Percentiles rank a stretch among this genome's conserved stretches.
These are phyloP conservation scores for Dolichallabes microphthalmus DNA, from an alignment of 2,113 vertebrate genomes.

Conservation along the genomic window DNA sequence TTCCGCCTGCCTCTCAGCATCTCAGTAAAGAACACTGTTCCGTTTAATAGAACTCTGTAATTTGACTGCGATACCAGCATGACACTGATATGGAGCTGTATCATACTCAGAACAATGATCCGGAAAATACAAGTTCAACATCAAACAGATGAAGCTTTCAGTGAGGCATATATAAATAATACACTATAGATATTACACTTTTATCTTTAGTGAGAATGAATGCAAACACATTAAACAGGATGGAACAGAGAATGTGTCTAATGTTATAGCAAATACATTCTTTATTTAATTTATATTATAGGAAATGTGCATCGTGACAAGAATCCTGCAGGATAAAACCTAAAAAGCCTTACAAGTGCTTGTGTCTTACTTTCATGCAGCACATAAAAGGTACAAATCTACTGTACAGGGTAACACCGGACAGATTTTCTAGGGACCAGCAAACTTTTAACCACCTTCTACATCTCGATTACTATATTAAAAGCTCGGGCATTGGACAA, in stretches of 20 bases:
- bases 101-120: slow-evolving; percentile 1
- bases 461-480: not conserved
- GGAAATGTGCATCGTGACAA: not conserved
- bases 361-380: not conserved
- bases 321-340: not conserved
- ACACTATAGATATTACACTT: not conserved
- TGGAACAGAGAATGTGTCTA: not conserved
- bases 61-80: not conserved
- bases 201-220: not conserved
- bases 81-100: not conserved
- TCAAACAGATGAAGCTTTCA: not conserved
- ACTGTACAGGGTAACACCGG: not conserved
- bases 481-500: not conserved
- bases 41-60: not conserved
- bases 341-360: not conserved
- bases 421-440: not conserved
- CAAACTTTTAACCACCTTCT: not conserved
- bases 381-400: not conserved
- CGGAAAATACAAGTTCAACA: not conserved
- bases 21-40: not conserved
- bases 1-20: not conserved
- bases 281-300: not conserved
- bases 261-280: not conserved
- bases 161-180: not conserved
- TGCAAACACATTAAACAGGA: not conserved